These are phyloP conservation scores for Delphinapterus leucas DNA, from an alignment of 2,113 vertebrate genomes.

Conservation along the genomic window DNA sequence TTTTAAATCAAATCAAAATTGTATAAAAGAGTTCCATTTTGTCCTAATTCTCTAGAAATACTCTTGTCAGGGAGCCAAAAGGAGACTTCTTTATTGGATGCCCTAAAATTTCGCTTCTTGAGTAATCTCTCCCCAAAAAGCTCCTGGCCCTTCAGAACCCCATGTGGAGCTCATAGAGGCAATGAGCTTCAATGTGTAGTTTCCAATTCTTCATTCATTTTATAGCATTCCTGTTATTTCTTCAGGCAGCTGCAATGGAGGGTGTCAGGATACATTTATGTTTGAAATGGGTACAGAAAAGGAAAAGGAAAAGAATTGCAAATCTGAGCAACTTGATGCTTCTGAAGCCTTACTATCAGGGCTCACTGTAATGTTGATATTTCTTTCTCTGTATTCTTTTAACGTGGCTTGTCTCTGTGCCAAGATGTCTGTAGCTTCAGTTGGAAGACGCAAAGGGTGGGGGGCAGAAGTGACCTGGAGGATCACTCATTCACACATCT, in stretches of 20 bases:
- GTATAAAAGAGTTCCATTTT: neutral
- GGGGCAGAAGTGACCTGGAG: neutral
- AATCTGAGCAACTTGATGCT: neutral
- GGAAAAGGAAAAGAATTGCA: neutral
- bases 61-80: neutral
- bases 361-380: neutral
- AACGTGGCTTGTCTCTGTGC: neutral
- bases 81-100: neutral
- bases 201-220: neutral
- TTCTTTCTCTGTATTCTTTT: neutral
- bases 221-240: neutral
- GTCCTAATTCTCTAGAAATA: neutral
- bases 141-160: neutral
- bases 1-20: neutral
- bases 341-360: neutral
- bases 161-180: neutral
- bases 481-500: neutral
- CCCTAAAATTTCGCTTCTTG: neutral
- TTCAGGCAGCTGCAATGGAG: neutral
- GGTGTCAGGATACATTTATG: neutral
- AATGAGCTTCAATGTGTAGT: neutral
- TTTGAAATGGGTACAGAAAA: neutral
- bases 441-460: neutral
- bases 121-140: neutral
- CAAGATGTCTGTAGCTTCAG: neutral